A percentile compares a stretch with the other conserved stretches of the same genome.
phyloP scores from a whole-genome alignment of 2,797 vertebrate genomes.

The Xenops minutus region DNA sequence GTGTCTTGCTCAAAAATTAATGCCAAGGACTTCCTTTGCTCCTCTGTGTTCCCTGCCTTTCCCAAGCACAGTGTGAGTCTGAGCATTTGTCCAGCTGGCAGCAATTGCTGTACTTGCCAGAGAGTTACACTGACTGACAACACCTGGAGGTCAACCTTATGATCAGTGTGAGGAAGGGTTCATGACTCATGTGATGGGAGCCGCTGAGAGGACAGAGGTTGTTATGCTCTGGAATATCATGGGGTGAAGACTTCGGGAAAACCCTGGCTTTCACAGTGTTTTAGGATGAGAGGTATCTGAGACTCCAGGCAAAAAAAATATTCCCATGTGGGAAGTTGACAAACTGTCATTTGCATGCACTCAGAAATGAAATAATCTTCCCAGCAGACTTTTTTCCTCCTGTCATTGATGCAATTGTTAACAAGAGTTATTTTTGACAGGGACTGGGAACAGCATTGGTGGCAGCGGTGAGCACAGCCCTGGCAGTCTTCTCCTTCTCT shows the following conservation, averaged over 20 bases:
- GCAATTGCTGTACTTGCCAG: fast-evolving
- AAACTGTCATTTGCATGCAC: not conserved
- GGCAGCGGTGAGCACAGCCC: not conserved
- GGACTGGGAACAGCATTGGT: not conserved
- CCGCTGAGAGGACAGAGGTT: not conserved
- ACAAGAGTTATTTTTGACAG: not conserved
- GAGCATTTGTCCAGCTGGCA: not conserved
- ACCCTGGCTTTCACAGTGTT: not conserved
- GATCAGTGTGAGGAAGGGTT: fast-evolving
- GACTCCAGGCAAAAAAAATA: not conserved
- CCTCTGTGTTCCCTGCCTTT: not conserved
- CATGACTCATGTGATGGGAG: not conserved
- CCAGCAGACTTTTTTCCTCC: not conserved
- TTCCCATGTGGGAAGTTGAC: fast-evolving
- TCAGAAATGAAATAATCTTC: not conserved
- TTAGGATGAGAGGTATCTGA: not conserved
- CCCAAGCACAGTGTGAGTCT: not conserved
- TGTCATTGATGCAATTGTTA: not conserved
- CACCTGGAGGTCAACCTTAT: not conserved
- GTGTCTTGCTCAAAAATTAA: not conserved
- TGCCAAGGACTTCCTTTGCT: not conserved
- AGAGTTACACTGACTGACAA: not conserved
- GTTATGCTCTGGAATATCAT: not conserved
- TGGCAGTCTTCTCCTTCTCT: fast-evolving
- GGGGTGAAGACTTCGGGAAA: not conserved